Conservation (phyloP, 2,797 vertebrate species). For the Sardinella longiceps region DNA sequence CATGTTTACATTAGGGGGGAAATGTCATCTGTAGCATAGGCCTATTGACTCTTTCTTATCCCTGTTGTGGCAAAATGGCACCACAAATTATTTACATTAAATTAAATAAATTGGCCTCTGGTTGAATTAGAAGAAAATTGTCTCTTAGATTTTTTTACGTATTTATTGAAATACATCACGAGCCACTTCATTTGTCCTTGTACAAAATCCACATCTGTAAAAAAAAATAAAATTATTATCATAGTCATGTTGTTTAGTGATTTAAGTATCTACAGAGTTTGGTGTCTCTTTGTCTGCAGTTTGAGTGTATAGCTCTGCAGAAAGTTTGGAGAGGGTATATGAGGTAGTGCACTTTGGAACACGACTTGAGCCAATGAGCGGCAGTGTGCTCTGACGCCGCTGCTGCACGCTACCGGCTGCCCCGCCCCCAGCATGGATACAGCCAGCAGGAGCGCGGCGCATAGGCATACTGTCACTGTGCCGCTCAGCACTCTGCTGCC, state of each 20-base stretch:
- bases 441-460: conserved; percentile 72
- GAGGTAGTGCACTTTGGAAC: conserved; percentile 66
- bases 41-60: background rate
- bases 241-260: background rate
- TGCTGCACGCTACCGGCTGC: conserved; percentile 77
- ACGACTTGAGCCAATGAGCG: conserved; percentile 70
- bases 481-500: conserved; percentile 71
- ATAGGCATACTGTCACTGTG: conserved; percentile 76
- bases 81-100: background rate
- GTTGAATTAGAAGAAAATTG: background rate
- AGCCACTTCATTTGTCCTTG: background rate
- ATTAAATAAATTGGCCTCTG: background rate
- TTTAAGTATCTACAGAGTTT: too few relatives aligned
- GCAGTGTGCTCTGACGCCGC: conserved; percentile 75
- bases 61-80: too few relatives aligned
- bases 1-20: background rate
- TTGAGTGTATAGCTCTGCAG: conserved; percentile 45
- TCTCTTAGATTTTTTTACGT: background rate
- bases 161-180: background rate
- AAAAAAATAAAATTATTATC: background rate
- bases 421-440: conserved; percentile 88
- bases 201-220: too few relatives aligned
- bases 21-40: background rate
- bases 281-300: conserved; percentile 3
- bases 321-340: conserved; percentile 47